Evolutionary conservation across 2,113 vertebrate genomes (phyloP), one percentile per base, ranked within the genome.

Genomic region (Actenoides lindsayi): DNA sequence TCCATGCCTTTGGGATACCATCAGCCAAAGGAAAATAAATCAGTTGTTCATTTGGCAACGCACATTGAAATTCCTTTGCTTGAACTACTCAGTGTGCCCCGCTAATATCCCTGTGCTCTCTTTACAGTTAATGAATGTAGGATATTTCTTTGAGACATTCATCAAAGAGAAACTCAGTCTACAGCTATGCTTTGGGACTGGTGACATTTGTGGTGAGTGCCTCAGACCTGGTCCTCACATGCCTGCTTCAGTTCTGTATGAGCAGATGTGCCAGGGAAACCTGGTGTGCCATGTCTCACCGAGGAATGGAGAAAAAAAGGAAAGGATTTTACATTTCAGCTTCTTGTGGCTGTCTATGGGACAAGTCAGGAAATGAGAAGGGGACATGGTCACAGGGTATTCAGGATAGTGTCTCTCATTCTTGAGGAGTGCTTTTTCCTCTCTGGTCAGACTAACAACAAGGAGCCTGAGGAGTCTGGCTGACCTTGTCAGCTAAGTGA

Each of bases 111-210:
- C n/a, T 24, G 9, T 56, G 11, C 31, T 71, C 16, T 54, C n/a
- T 60, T 30, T 17, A 5, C 5, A 39, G 51, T 56, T 28, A 70
- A 14, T 1, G 2, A 70, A 14, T 0, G 2, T 7, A 37, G 25
- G 6, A 20, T 33, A 10, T 35, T 17, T 68, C 54, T 35, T n/a
- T 62, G 42, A 41, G 8, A 7, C 33, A 15, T 16, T 57, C 6
- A 23, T 27, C 11, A 35, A 75, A 42, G 25, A 48, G 48, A 16
- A 20, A 30, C 27, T 50, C n/a, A 5, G 48, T 1, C 27, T 57
- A 8, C 4, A 9, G 31, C 21, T 59, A 2, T 0, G 3, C n/a
- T 48, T 20, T 24, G 39, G 19, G 15, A 17, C 13, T 15, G 28
- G 30, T 53, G 27, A 48, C 35, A 30, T 24, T 30, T 60, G 25